phyloP scores from a whole-genome alignment of 2,888 invertebrate genomes.

The Leistus spinibarbis region DNA sequence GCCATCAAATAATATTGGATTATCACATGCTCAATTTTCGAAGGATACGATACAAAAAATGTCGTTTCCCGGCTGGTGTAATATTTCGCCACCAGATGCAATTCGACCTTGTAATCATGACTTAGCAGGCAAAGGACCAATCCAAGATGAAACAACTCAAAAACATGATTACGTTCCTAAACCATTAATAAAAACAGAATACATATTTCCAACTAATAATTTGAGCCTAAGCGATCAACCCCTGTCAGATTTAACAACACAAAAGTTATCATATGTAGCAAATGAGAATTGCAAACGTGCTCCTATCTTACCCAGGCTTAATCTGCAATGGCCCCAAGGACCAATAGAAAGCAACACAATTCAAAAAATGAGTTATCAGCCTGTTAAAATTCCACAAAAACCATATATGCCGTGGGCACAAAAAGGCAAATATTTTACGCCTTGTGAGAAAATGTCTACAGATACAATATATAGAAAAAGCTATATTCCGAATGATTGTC shows the following conservation, averaged over 20 bases:
- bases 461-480: slow-evolving; percentile 45
- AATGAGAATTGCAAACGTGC: slow-evolving; percentile 53
- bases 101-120: slow-evolving; percentile 68
- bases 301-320: slow-evolving; percentile 49
- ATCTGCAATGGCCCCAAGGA: slow-evolving; percentile 50
- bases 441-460: slow-evolving; percentile 54
- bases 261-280: slow-evolving; percentile 63
- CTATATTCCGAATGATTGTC: slow-evolving; percentile 14
- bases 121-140: slow-evolving; percentile 68
- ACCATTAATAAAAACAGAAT: slow-evolving; percentile 60
- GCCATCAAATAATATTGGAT: slow-evolving; percentile 55
- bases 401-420: slow-evolving; percentile 57
- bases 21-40: slow-evolving; percentile 57
- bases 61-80: slow-evolving; percentile 62
- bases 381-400: slow-evolving; percentile 54
- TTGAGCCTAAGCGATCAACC: slow-evolving; percentile 54
- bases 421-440: slow-evolving; percentile 55
- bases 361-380: slow-evolving; percentile 59
- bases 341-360: slow-evolving; percentile 42
- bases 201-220: slow-evolving; percentile 52
- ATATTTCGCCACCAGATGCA: slow-evolving; percentile 60
- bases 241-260: slow-evolving; percentile 61
- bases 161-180: slow-evolving; percentile 75
- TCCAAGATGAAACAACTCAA: slow-evolving; percentile 74
- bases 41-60: slow-evolving; percentile 64